Evolutionary conservation across 37 sponge, comb jelly and placozoan genomes (phyloP).

Genomic region (Beroe ovata): DNA sequence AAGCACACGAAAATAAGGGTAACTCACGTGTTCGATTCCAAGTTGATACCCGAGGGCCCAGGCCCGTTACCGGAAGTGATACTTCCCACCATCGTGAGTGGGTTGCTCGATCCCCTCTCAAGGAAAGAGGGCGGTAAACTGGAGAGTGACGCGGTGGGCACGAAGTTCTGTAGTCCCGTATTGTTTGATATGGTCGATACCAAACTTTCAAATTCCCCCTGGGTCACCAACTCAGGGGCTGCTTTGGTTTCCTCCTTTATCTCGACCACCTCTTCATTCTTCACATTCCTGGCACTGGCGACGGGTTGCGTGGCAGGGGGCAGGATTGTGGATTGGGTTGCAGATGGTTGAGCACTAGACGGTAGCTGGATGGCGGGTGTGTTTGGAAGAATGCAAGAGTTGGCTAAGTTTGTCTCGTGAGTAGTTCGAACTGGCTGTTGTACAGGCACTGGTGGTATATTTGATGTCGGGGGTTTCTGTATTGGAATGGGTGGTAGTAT

Average conservation of each 20-base stretch:
- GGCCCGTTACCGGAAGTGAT: conserved; percentile 7
- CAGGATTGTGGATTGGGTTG: background rate
- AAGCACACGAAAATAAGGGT: too few species aligned
- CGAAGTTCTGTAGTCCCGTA: conserved; percentile 49
- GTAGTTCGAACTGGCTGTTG: background rate
- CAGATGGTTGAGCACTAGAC: background rate
- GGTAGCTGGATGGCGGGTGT: background rate
- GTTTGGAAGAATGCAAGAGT: too few species aligned
- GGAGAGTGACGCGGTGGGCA: conserved; percentile 45
- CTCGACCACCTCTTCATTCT: conserved; percentile 39
- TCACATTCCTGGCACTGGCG: background rate
- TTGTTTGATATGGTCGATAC: conserved; percentile 29
- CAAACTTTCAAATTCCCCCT: background rate
- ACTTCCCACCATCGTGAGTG: conserved; percentile 42
- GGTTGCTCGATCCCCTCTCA: conserved; percentile 32
- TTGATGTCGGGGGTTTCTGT: background rate
- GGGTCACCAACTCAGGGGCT: background rate
- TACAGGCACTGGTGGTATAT: background rate
- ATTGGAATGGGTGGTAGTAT: too few species aligned
- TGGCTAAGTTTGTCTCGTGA: background rate
- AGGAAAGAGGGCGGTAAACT: conserved; percentile 66
- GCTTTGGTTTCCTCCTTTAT: conserved; percentile 21
- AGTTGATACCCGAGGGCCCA: conserved; percentile 3
- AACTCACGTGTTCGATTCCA: too few species aligned
- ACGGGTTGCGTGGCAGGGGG: conserved; percentile 39